A percentile compares a stretch with the other conserved stretches of the same genome.
These are phyloP conservation scores for Eupithecia inturbata DNA, from an alignment of 2,888 invertebrate species.

Conservation along the genomic window DNA sequence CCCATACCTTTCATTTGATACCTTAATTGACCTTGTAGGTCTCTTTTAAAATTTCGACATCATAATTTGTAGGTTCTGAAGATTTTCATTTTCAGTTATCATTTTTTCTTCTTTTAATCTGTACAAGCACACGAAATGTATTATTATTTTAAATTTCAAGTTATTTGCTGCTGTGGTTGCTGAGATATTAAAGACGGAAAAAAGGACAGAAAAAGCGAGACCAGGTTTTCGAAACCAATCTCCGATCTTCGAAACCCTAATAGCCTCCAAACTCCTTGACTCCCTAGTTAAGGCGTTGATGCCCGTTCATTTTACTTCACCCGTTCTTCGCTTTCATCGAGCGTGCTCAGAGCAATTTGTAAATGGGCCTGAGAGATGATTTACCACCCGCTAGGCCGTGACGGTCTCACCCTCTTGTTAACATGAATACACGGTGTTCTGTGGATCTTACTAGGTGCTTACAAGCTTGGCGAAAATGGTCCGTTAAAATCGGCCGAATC, in stretches of 20 bases:
- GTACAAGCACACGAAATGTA: too few relatives aligned
- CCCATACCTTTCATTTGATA: too few relatives aligned
- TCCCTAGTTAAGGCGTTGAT: background rate
- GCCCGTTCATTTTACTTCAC: conserved; percentile 23
- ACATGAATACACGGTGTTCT: conserved; percentile 8
- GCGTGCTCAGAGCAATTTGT: conserved; percentile 71
- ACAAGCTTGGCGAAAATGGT: background rate
- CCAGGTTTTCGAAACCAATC: background rate
- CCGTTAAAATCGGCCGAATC: background rate
- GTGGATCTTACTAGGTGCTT: background rate
- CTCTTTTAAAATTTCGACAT: too few relatives aligned
- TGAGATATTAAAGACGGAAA: too few relatives aligned
- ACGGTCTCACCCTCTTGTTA: conserved; percentile 28
- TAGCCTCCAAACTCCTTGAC: background rate
- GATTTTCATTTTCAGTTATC: too few relatives aligned
- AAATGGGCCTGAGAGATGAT: conserved; percentile 70
- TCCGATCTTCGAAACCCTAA: background rate
- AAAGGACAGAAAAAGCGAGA: too few relatives aligned
- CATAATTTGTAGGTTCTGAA: too few relatives aligned
- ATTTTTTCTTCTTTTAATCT: too few relatives aligned
- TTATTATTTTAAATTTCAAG: too few relatives aligned
- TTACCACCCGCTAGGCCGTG: conserved; percentile 51
- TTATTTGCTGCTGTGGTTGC: too few relatives aligned
- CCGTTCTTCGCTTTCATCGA: conserved; percentile 57
- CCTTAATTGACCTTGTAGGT: too few relatives aligned